These are phyloP conservation scores for Auanema freiburgensis DNA, from an alignment of 2,888 invertebrate species.

Conservation along the genomic window DNA sequence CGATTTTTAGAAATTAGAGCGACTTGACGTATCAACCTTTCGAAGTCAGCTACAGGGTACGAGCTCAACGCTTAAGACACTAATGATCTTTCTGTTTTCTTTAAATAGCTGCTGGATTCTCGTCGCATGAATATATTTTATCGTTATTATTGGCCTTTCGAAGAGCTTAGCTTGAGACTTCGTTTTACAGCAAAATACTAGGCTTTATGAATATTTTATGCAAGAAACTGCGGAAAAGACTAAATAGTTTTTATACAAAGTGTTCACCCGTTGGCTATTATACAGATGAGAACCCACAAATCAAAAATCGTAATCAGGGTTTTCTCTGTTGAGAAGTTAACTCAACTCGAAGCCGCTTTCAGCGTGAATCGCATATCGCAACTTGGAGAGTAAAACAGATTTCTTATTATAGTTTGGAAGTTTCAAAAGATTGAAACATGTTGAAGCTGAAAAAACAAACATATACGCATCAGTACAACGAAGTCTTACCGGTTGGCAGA, in stretches of 20 bases:
- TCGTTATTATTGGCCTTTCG: too few species aligned
- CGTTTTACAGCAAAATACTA: too few species aligned
- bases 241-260: not conserved
- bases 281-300: not conserved
- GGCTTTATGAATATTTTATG: too few species aligned
- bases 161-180: too few species aligned
- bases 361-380: conserved; percentile 93
- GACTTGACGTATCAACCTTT: too few species aligned
- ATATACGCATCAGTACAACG: conserved; percentile 67
- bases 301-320: not conserved
- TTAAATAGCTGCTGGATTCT: too few species aligned
- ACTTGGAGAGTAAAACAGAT: conserved; percentile 87
- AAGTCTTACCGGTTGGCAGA: conserved; percentile 36
- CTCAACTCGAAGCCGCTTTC: conserved; percentile 94
- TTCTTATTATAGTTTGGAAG: conserved; percentile 97
- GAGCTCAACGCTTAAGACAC: too few species aligned
- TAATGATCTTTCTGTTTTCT: too few species aligned
- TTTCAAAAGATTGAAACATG: conserved; percentile 96
- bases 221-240: too few species aligned
- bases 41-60: too few species aligned
- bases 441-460: conserved; percentile 92
- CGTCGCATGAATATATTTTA: too few species aligned
- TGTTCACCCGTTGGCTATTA: not conserved
- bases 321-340: conserved; percentile 16
- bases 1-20: too few species aligned